Conservation (phyloP, 2,113 vertebrate genomes). For the Sphyrna mokarran region DNA sequence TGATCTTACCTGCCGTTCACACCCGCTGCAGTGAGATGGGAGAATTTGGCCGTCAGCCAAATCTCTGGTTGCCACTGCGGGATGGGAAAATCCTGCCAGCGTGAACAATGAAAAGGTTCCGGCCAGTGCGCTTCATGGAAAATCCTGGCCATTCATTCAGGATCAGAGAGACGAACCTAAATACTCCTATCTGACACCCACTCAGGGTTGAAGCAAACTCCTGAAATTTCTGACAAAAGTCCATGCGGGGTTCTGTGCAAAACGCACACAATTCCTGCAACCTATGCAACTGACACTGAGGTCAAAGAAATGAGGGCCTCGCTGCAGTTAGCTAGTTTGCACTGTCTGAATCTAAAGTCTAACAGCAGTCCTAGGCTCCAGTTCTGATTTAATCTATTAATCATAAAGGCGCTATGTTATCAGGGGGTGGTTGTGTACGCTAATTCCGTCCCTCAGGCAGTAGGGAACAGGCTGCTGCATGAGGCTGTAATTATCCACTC, state of each 20-base stretch:
- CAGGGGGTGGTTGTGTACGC: not conserved
- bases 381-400: constrained; percentile 7
- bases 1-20: no score
- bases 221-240: not conserved
- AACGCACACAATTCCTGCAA: not conserved
- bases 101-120: no score
- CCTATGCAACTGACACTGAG: not conserved
- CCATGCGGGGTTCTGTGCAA: not conserved
- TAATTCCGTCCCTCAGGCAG: constrained; percentile 26
- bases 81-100: no score
- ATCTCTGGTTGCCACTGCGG: no score
- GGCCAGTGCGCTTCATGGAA: no score
- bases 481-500: constrained; percentile 28
- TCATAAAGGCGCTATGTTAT: constrained; percentile 32
- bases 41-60: no score
- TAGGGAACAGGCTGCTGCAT: not conserved
- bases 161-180: not conserved
- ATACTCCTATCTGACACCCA: not conserved
- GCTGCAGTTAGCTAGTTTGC: constrained; percentile 16
- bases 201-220: not conserved
- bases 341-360: constrained; percentile 7
- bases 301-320: not conserved
- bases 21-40: no score
- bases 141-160: not conserved
- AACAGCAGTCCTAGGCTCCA: constrained; percentile 15